Conservation (phyloP, 1,140 invertebrate species). For the Ditylenchus dipsaci region DNA sequence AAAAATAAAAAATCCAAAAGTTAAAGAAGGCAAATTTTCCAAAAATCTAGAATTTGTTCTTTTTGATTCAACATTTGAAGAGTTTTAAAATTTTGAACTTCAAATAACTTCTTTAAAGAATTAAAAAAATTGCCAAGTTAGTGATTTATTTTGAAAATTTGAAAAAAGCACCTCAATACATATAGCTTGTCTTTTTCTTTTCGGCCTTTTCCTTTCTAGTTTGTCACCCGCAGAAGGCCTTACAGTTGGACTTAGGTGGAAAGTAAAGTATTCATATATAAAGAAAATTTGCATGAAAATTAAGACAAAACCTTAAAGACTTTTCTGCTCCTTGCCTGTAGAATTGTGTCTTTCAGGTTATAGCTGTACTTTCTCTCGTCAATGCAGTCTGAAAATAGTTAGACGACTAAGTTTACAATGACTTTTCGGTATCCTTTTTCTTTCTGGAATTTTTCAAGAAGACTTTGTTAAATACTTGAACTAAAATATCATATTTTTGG, state of each 20-base stretch:
- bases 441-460: no score
- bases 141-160: neutral
- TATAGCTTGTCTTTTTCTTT: constrained; percentile 11
- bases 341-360: no score
- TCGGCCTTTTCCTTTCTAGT: constrained; percentile 30
- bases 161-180: constrained; percentile 18
- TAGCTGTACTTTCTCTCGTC: constrained; percentile 26
- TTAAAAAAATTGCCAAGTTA: no score
- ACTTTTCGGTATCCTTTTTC: no score
- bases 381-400: constrained; percentile 34
- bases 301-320: constrained; percentile 11
- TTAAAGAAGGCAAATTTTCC: no score
- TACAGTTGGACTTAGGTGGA: constrained; percentile 28
- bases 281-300: neutral
- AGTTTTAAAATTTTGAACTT: neutral
- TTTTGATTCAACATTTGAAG: no score
- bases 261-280: constrained; percentile 12
- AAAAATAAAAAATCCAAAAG: no score
- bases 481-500: no score
- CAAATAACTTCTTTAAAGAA: neutral
- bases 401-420: no score
- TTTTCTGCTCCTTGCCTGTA: no score
- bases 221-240: constrained; percentile 25
- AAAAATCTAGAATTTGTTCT: no score
- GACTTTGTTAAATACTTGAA: no score